These are phyloP conservation scores for Menura novaehollandiae DNA, from an alignment of 2,113 vertebrate genomes.

Conservation along the genomic window DNA sequence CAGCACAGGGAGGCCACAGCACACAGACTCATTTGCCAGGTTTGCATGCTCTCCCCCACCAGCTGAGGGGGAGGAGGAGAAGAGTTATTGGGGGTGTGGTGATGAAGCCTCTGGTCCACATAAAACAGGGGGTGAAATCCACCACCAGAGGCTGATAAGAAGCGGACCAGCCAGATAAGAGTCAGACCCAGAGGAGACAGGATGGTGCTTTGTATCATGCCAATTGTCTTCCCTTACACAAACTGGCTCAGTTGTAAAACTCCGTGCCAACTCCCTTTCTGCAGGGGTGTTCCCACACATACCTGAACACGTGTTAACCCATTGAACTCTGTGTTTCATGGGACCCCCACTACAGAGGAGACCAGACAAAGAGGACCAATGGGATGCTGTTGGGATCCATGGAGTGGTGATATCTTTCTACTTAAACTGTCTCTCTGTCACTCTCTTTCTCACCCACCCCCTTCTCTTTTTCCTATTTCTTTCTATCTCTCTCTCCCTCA, in stretches of 20 bases:
- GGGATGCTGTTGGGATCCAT: not conserved
- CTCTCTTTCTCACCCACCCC: not conserved
- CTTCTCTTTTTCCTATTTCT: not conserved
- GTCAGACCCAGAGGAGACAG: not conserved
- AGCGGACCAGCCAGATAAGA: not conserved
- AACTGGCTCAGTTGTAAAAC: not conserved
- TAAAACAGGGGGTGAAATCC: not conserved
- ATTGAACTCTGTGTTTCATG: not conserved
- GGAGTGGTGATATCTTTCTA: not conserved
- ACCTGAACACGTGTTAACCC: not conserved
- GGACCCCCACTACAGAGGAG: not conserved
- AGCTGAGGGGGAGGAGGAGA: not conserved
- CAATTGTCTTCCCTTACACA: not conserved
- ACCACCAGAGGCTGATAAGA: not conserved
- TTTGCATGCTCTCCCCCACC: not conserved
- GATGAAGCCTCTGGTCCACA: accelerated
- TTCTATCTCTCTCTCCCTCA: not conserved
- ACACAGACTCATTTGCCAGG: not conserved
- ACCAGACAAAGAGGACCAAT: not conserved
- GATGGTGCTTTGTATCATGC: not conserved
- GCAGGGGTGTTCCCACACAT: no score
- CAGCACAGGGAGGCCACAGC: not conserved
- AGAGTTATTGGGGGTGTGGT: not conserved
- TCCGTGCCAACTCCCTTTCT: accelerated
- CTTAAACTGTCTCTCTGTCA: not conserved